phyloP scores from a whole-genome alignment of 2,797 vertebrate species.

The Spheniscus humboldti region DNA sequence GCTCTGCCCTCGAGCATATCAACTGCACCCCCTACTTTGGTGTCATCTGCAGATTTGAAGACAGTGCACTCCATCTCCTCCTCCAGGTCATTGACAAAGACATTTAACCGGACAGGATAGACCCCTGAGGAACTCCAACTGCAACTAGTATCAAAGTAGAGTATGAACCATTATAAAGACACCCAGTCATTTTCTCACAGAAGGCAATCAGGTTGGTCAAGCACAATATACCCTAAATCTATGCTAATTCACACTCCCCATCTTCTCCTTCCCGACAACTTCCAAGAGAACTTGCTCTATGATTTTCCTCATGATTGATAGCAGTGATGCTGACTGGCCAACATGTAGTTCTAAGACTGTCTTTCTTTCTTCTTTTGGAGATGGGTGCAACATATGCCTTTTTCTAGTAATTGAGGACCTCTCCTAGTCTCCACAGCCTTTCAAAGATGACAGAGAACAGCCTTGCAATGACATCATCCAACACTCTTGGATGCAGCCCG shows the following conservation, averaged over 20 bases:
- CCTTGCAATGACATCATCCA: not conserved
- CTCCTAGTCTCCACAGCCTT: not conserved
- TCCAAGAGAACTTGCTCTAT: not conserved
- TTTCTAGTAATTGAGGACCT: not conserved
- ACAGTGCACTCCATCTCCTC: not conserved
- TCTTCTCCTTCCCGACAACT: not conserved
- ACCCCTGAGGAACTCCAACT: not conserved
- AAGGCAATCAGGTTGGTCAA: not conserved
- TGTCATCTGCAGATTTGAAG: not conserved
- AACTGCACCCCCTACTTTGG: not conserved
- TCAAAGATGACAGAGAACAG: not conserved
- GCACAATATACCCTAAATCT: not conserved
- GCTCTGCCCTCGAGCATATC: not conserved
- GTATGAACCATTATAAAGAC: not conserved
- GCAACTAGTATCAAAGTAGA: not conserved
- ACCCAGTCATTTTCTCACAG: not conserved
- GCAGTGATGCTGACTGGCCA: not conserved
- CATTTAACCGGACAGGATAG: not conserved
- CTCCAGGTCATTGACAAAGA: not conserved
- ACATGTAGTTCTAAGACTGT: not conserved
- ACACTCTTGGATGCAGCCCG: not conserved
- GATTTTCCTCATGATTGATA: not conserved
- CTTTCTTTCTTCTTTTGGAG: not conserved
- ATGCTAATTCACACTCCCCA: not conserved
- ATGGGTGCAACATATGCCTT: not conserved